These are phyloP conservation scores for Rhinichthys klamathensis DNA, from an alignment of 2,113 vertebrate species.

Conservation along the genomic window DNA sequence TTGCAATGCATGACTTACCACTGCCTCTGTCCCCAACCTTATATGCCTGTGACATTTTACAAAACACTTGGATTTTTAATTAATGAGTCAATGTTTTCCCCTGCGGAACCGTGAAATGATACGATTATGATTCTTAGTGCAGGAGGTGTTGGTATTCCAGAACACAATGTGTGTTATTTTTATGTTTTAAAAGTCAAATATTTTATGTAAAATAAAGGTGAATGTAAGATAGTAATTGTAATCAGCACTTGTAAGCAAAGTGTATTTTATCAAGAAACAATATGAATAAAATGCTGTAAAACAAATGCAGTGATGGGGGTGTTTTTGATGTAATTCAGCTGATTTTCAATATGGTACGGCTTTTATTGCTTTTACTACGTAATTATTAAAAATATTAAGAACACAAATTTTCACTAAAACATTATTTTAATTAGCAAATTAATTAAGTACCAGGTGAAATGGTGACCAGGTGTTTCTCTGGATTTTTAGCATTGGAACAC, in stretches of 20 bases:
- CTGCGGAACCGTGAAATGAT: not conserved
- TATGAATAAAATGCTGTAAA: conserved; percentile 76
- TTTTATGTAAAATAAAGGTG: conserved; percentile 74
- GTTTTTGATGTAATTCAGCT: no score
- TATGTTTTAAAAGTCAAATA: conserved; percentile 57
- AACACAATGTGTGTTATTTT: conserved; percentile 45
- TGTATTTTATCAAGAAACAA: conserved; percentile 79
- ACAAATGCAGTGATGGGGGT: conserved; percentile 32
- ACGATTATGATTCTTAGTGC: not conserved
- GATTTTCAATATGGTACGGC: not conserved
- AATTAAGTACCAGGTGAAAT: not conserved
- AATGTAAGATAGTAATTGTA: conserved; percentile 81
- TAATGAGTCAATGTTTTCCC: not conserved
- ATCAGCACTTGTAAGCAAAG: conserved; percentile 81
- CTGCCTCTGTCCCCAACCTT: not conserved
- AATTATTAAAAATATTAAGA: not conserved
- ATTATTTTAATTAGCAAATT: not conserved
- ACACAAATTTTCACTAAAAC: not conserved
- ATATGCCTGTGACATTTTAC: conserved; percentile 15
- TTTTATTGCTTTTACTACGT: not conserved
- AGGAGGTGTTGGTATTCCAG: conserved; percentile 24
- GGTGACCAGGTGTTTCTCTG: not conserved
- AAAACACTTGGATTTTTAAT: conserved; percentile 1
- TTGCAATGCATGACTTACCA: conserved; percentile 6
- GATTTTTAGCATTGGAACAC: not conserved